Evolutionary conservation across 2,888 invertebrate species (phyloP), one percentile per base, ranked within the genome.

Genomic region (Adelphocoris suturalis): DNA sequence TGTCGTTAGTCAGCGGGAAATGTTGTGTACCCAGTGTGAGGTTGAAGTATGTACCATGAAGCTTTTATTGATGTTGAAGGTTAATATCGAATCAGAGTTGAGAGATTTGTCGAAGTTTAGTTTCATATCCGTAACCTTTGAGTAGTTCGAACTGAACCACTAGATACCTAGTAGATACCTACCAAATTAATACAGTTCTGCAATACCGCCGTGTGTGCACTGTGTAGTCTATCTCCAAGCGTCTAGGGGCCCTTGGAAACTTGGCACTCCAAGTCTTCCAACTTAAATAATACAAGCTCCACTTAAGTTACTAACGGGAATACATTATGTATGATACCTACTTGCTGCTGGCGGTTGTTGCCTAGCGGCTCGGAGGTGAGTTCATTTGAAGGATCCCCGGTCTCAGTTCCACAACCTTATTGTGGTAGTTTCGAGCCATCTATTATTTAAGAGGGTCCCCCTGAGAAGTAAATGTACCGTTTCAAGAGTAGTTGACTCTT

Each of bases 271-370:
- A 57, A n/a, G 19, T 16, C n/a, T n/a, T n/a, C 57, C 57, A n/a
- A 57, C 57, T 57, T 57, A 5, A 57, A 57, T 57, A 57, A 57
- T 57, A n/a, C 57, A 57, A 12, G n/a, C 14, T n/a, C 14, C 57
- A 57, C 57, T 57, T n/a, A 57, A 57, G n/a, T 57, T 57, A n/a
- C 57, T 57, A 57, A 57, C 16, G n/a, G 57, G 57, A 57, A 57
- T 57, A 57, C 14, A 57, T 57, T 16, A 57, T 57, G n/a, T 57
- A 57, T 57, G 57, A 57, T 16, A 14, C 57, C 57, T n/a, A n/a
- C 57, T 57, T 57, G n/a, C n/a, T 57, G 16, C 57, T 57, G 57
- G 57, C n/a, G 7, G n/a, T 7, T 57, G 57, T 16, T 14, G 57
- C n/a, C n/a, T n/a, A n/a, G 57, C n/a, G 16, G 57, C n/a, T 57